A percentile compares a stretch with the other conserved stretches of the same genome.
These are phyloP conservation scores for Chiloscyllium punctatum DNA, from an alignment of 2,797 vertebrate genomes.

Conservation along the genomic window DNA sequence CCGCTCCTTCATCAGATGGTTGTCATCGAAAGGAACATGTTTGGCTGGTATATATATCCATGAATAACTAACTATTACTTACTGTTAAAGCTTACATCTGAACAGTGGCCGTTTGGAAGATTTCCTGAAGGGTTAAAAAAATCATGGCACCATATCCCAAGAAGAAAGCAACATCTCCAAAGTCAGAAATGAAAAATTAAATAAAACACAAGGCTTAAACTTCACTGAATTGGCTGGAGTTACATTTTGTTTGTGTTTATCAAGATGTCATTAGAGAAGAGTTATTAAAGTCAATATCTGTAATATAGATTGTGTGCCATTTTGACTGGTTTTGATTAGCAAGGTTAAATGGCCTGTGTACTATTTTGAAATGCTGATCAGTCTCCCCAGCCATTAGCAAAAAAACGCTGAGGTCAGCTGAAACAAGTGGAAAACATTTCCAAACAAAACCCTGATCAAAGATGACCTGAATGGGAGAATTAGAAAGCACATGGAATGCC, in stretches of 20 bases:
- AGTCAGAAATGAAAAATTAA: background rate
- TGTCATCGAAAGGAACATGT: background rate
- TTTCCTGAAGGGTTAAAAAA: background rate
- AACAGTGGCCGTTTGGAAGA: background rate
- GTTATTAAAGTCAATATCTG: background rate
- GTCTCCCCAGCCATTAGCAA: background rate
- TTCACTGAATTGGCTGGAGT: background rate
- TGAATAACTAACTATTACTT: background rate
- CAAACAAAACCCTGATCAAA: background rate
- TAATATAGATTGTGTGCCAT: background rate
- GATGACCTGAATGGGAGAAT: background rate
- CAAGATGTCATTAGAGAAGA: background rate
- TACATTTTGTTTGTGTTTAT: background rate
- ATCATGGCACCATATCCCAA: background rate
- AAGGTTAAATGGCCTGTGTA: background rate
- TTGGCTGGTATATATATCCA: background rate
- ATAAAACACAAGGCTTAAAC: background rate
- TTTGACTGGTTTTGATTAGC: background rate
- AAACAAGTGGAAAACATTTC: background rate
- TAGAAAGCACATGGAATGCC: background rate
- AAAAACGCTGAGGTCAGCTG: background rate
- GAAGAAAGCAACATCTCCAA: background rate
- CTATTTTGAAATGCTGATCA: conserved; percentile 19
- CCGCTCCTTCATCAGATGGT: no score
- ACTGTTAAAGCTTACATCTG: background rate